Evolutionary conservation across 2,888 invertebrate genomes (phyloP).

Genomic region (Phengaris arion): DNA sequence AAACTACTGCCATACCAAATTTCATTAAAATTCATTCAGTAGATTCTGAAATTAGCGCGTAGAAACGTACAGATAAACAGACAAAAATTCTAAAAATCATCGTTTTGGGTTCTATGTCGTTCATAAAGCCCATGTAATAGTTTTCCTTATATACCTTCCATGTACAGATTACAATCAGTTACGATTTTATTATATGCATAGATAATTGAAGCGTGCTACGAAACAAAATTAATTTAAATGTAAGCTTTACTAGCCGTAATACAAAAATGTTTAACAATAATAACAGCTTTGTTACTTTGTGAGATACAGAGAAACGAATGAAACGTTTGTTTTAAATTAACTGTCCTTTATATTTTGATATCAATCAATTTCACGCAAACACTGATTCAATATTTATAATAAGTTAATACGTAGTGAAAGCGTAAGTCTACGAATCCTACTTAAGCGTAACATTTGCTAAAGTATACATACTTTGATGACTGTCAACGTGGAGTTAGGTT

Average conservation of each 20-base stretch:
- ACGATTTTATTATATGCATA: neutral
- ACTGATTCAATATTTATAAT: slow-evolving; percentile 20
- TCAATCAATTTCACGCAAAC: neutral
- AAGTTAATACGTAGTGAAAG: slow-evolving; percentile 41
- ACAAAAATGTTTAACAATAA: neutral
- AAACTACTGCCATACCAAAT: no score
- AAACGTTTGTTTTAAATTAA: neutral
- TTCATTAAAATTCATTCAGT: no score
- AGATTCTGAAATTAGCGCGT: no score
- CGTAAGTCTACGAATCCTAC: slow-evolving; percentile 74
- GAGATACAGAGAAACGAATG: neutral
- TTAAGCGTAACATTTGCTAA: slow-evolving; percentile 71
- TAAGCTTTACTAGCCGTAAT: neutral
- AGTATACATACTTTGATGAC: slow-evolving; percentile 75
- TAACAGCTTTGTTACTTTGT: neutral
- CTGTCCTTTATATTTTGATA: neutral
- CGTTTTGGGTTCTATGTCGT: no score
- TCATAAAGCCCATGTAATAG: no score
- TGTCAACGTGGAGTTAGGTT: slow-evolving; percentile 67
- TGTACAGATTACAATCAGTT: no score
- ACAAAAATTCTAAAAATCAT: no score
- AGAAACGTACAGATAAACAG: no score
- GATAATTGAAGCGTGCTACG: neutral
- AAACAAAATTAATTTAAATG: neutral
- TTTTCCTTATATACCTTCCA: no score